Evolutionary conservation across 1,140 invertebrate species (phyloP), one percentile per base, ranked within the genome.

Genomic region (Cepaea nemoralis): DNA sequence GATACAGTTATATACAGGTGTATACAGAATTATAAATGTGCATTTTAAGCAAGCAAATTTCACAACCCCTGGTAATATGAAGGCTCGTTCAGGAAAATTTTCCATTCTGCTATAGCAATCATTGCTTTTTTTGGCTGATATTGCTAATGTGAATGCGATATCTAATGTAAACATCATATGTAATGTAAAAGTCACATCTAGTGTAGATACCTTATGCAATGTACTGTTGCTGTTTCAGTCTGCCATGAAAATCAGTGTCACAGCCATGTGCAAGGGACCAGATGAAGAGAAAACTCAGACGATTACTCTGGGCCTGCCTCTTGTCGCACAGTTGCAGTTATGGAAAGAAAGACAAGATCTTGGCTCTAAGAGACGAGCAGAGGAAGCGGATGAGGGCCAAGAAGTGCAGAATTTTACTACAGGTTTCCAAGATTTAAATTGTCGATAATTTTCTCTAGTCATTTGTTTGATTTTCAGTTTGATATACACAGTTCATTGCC

Each of bases 261-360:
- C 73, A 31, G 45, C 50, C 2, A 48, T 33, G 24, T 75, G 73
- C 45, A 48, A 35, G 1, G 31, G 24, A n/a, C 48, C 73, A 50
- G 42, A 75, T 10, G 16, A 35, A 1, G 55, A 77, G 40, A 77
- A 77, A n/a, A 27, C 33, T 24, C 50, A 42, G 31, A 1, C 35
- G 2, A 12, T 27, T 37, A 37, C 63, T 5, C 40, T 77, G 19
- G 75, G 75, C 14, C 31, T 59, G 5, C 75, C 75, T 39, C 55
- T 77, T 22, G 55, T 77, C 2, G 14, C 75, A 22, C 16, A 40
- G 27, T n/a, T 77, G 48, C 27, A 77, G 31, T 45, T 77, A 24
- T 77, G 75, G 75, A 59, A 66, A 77, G 50, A 77, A 16, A 35
- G 55, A 37, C 75, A 40, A 2, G 75, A 77, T 40, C 35, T 77